These are phyloP conservation scores for Oryzias dopingdopingensis DNA, from an alignment of 2,797 vertebrate genomes.

Conservation along the genomic window DNA sequence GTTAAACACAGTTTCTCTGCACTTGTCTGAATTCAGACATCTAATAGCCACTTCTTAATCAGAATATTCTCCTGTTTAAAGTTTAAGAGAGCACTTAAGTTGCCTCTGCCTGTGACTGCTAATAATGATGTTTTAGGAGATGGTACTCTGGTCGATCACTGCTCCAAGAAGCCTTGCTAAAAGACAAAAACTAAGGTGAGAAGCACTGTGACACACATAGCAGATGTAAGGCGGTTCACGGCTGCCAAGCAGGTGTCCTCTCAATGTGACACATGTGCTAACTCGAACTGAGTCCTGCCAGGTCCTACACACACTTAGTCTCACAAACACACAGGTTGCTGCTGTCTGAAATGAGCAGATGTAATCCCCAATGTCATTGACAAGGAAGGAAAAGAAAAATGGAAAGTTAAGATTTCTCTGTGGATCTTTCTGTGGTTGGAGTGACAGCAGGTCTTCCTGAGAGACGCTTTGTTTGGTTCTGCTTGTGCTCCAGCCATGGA, in stretches of 20 bases:
- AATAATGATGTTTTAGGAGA: conserved; percentile 47
- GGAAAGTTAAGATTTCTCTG: conserved; percentile 26
- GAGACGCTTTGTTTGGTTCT: conserved; percentile 55
- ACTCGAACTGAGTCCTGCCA: conserved; percentile 38
- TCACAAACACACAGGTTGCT: conserved; percentile 35
- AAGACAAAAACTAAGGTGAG: conserved; percentile 15
- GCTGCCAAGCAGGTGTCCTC: conserved; percentile 53
- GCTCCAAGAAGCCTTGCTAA: conserved; percentile 16
- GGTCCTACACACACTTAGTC: conserved; percentile 26
- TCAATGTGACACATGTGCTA: conserved; percentile 56
- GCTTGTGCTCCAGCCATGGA: conserved; percentile 51
- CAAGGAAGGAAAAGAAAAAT: conserved; percentile 15
- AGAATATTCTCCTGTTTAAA: conserved; percentile 36
- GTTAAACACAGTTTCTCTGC: conserved; percentile 33
- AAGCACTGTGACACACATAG: conserved; percentile 32
- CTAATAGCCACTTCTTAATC: conserved; percentile 30
- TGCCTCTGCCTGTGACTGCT: conserved; percentile 30
- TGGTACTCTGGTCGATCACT: conserved; percentile 36
- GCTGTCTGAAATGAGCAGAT: conserved; percentile 32
- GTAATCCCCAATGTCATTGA: conserved; percentile 23
- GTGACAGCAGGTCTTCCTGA: conserved; percentile 45
- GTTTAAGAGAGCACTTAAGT: conserved; percentile 30
- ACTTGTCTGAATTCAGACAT: conserved; percentile 26
- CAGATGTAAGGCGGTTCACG: conserved; percentile 15
- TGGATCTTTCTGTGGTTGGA: conserved; percentile 47